Percentiles rank a stretch among this genome's conserved stretches.
Conservation (phyloP, 2,797 vertebrate genomes). For the Eleutherodactylus coqui region DNA sequence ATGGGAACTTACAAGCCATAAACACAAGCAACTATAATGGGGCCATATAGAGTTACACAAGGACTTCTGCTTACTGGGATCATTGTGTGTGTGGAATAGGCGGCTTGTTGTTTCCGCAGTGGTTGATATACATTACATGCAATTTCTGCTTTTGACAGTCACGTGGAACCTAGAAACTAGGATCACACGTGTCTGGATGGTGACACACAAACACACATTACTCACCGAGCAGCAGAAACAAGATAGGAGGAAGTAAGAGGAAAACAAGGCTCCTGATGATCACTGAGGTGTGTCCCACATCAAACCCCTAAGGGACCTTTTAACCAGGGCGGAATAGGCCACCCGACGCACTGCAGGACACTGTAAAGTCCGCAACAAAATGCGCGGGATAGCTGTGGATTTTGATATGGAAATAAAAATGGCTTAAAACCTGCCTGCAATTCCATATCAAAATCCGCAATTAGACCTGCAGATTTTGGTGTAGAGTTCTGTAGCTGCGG, state of each 20-base stretch:
- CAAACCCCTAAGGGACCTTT: too few species aligned
- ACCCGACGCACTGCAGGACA: too few species aligned
- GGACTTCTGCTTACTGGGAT: not conserved
- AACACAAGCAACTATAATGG: not conserved
- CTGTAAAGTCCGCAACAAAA: too few species aligned
- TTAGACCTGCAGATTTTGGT: too few species aligned
- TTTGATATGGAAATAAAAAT: too few species aligned
- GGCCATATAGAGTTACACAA: not conserved
- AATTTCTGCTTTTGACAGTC: not conserved
- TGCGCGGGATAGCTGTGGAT: too few species aligned
- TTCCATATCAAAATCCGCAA: too few species aligned
- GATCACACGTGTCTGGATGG: not conserved
- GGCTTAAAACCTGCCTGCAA: too few species aligned
- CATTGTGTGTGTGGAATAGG: not conserved
- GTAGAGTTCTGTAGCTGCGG: too few species aligned
- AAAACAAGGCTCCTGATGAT: not conserved
- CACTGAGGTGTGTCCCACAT: not conserved
- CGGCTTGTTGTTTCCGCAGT: not conserved
- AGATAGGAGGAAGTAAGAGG: conserved; percentile 26
- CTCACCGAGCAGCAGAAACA: not conserved
- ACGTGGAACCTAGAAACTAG: not conserved
- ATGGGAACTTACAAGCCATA: not conserved
- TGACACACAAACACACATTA: not conserved
- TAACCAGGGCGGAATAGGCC: too few species aligned
- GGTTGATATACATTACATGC: not conserved